A percentile compares a stretch with the other conserved stretches of the same genome.
These are phyloP conservation scores for Drosophila ficusphila DNA, from an alignment of 1,140 invertebrate genomes.

Conservation along the genomic window DNA sequence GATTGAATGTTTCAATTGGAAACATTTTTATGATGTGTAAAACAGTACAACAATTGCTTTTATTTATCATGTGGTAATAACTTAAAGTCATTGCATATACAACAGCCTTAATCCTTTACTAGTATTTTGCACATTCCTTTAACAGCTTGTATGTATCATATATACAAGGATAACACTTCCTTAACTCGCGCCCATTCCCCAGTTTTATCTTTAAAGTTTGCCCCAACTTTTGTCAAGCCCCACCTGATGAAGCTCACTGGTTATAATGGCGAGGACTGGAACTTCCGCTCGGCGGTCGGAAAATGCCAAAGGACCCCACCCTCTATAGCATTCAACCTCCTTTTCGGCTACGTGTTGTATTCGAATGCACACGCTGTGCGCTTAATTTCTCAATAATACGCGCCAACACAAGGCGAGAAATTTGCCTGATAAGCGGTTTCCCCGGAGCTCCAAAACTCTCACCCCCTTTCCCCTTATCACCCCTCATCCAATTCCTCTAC, in stretches of 20 bases:
- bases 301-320: conserved; percentile 8
- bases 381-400: conserved; percentile 77
- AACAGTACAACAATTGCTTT: too few relatives aligned
- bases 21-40: too few relatives aligned
- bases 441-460: too few relatives aligned
- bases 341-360: conserved; percentile 38
- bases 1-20: too few relatives aligned
- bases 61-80: too few relatives aligned
- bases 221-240: conserved; percentile 29
- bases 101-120: too few relatives aligned
- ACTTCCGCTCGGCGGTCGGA: conserved; percentile 26
- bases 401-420: conserved; percentile 58
- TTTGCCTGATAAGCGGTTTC: conserved; percentile 68
- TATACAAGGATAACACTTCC: conserved; percentile 24
- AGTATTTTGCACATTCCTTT: not conserved
- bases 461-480: not conserved
- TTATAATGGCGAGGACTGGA: conserved; percentile 13
- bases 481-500: not conserved
- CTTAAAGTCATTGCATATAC: too few relatives aligned
- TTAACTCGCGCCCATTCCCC: conserved; percentile 20
- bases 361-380: conserved; percentile 55
- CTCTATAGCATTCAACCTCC: too few relatives aligned
- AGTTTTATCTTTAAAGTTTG: conserved; percentile 71
- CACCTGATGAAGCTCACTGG: conserved; percentile 22
- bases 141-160: not conserved